Conservation (phyloP, 2,797 vertebrate species). For the Alauda arvensis region DNA sequence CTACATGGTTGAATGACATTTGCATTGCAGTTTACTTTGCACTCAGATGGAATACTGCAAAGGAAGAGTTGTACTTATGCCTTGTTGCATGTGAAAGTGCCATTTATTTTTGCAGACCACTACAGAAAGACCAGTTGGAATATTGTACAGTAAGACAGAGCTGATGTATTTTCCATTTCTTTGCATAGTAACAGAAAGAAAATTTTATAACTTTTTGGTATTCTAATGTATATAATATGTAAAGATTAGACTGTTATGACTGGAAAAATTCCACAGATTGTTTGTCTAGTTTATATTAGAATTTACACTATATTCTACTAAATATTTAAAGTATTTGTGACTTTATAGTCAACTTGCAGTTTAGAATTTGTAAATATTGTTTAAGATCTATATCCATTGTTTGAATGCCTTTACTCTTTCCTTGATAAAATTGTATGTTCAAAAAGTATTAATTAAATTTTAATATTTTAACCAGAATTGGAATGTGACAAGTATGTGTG, state of each 20-base stretch:
- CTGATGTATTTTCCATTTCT: constrained; percentile 69
- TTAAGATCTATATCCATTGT: constrained; percentile 30
- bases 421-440: constrained; percentile 53
- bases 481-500: not conserved
- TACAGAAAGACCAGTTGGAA: constrained; percentile 56
- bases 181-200: constrained; percentile 54
- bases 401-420: constrained; percentile 56
- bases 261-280: constrained; percentile 21
- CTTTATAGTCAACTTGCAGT: constrained; percentile 53
- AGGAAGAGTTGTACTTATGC: constrained; percentile 39
- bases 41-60: constrained; percentile 8
- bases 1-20: constrained; percentile 6
- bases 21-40: constrained; percentile 28
- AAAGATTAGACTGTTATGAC: constrained; percentile 55
- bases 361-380: constrained; percentile 51
- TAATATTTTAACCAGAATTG: constrained; percentile 59
- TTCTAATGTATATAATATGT: constrained; percentile 63
- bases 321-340: constrained; percentile 55
- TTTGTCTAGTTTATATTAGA: constrained; percentile 64
- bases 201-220: constrained; percentile 72
- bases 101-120: constrained; percentile 68
- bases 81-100: constrained; percentile 66
- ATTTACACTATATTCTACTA: constrained; percentile 57
- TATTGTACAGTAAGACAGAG: constrained; percentile 70
- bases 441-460: constrained; percentile 67